phyloP scores from a whole-genome alignment of 2,797 vertebrate genomes.

The Xiphophorus birchmanni region DNA sequence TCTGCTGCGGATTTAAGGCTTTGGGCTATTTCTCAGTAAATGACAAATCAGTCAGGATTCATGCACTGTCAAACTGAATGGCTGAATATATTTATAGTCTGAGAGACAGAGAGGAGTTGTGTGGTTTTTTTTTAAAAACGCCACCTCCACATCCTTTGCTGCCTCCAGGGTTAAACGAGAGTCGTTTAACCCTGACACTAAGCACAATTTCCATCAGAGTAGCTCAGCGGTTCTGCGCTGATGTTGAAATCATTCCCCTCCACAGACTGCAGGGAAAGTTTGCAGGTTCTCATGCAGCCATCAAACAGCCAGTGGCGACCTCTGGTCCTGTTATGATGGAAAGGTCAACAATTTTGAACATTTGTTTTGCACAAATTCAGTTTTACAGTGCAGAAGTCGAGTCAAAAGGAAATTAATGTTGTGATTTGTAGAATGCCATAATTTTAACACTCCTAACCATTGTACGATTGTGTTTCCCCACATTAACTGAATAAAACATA shows the following conservation, averaged over 20 bases:
- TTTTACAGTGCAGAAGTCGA: constrained; percentile 10
- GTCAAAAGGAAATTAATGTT: neutral
- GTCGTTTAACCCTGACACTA: constrained; percentile 69
- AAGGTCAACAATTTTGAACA: constrained; percentile 32
- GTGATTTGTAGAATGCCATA: neutral
- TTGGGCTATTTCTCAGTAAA: constrained; percentile 31
- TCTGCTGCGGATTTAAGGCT: constrained; percentile 39
- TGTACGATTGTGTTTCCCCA: neutral
- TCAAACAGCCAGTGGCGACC: constrained; percentile 48
- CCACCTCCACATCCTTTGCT: constrained; percentile 51
- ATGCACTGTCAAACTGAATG: neutral
- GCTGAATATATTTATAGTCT: constrained; percentile 45
- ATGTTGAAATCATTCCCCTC: constrained; percentile 65
- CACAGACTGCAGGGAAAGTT: constrained; percentile 41
- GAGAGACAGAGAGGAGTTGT: constrained; percentile 31
- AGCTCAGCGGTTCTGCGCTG: constrained; percentile 54
- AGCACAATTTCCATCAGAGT: constrained; percentile 63
- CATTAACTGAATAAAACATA: neutral
- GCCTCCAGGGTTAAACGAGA: constrained; percentile 45
- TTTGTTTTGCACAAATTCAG: constrained; percentile 12
- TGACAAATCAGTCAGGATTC: constrained; percentile 39
- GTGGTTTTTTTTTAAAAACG: constrained; percentile 25
- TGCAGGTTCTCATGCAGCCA: constrained; percentile 11
- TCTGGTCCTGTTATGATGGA: constrained; percentile 13
- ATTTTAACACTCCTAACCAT: neutral